Base-by-base conservation (phyloP, 2,888 invertebrate genomes). In the Polyommatus iphigenia region DNA sequence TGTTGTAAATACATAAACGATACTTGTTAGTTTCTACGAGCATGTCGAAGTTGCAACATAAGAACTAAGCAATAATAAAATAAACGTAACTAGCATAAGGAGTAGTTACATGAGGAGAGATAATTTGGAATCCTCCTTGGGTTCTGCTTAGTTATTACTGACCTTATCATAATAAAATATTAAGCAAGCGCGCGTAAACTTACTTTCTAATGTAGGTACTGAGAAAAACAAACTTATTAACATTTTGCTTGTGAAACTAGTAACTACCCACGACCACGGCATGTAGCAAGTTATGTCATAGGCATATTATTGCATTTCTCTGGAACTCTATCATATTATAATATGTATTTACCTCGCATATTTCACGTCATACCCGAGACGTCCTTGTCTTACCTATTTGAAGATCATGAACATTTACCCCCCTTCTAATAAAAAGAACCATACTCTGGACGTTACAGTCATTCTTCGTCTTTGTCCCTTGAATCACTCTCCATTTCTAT, bases 171-270 rank as follows among this genome's bases (percentile, higher is more conserved):
- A n/a, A n/a, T n/a, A n/a, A n/a, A n/a, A n/a, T n/a, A n/a, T n/a
- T n/a, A n/a, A 57, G 24, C 2, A 20, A 29, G 29, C 29, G 29
- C 8, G 67, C 10, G 67, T 29, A 32, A 62, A 29, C 29, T 67
- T 32, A 32, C 81, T 81, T 82, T 82, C 82, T 81, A 82, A 79
- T 78, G 79, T n/a, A n/a, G n/a, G n/a, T 78, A 78, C 78, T 77
- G 78, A 77, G 79, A 81, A 81, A 81, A 81, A 81, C 79, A 78
- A 79, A 79, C 29, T 77, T 77, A 46, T 67, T 18, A 15, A 62
- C 46, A 77, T 50, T 67, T 67, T 29, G 24, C 29, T 77, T 67
- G 50, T 77, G 67, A 77, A 29, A 62, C 46, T 67, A 62, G 67
- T 67, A 46, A 62, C 67, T 67, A 62, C 29, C 67, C 13, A 67